Evolutionary conservation across 2,113 vertebrate genomes (phyloP).

Genomic region (Leucoraja erinaceus): DNA sequence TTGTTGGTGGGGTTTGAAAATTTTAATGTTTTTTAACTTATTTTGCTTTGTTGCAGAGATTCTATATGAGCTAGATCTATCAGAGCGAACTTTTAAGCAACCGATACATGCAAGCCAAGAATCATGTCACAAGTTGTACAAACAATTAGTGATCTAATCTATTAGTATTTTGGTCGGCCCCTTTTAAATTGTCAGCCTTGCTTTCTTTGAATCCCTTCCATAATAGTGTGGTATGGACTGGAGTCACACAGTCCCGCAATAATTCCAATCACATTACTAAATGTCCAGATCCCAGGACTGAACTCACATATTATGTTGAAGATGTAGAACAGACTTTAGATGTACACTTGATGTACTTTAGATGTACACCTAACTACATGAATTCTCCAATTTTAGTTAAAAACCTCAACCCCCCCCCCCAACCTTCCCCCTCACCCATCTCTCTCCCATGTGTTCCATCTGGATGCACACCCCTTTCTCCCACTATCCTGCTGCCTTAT

Average conservation of each 20-base stretch:
- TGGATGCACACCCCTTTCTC: no score
- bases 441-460: no score
- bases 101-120: not conserved
- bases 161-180: not conserved
- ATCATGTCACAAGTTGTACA: conserved; percentile 14
- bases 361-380: no score
- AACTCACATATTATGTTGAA: not conserved
- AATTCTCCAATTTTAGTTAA: no score
- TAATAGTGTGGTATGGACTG: not conserved
- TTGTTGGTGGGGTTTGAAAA: not conserved
- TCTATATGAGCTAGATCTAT: not conserved
- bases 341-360: no score
- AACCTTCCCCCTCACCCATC: no score
- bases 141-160: conserved; percentile 26
- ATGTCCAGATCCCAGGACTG: not conserved
- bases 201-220: conserved; percentile 19
- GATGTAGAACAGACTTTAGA: not conserved
- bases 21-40: not conserved
- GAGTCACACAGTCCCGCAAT: not conserved
- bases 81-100: not conserved
- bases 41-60: not conserved
- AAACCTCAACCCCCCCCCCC: no score
- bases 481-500: no score
- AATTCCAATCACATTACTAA: not conserved
- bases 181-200: not conserved